Percentiles rank a stretch among this genome's conserved stretches.
These are phyloP conservation scores for Fissipunctia ypsillon DNA, from an alignment of 2,888 invertebrate genomes.

Conservation along the genomic window DNA sequence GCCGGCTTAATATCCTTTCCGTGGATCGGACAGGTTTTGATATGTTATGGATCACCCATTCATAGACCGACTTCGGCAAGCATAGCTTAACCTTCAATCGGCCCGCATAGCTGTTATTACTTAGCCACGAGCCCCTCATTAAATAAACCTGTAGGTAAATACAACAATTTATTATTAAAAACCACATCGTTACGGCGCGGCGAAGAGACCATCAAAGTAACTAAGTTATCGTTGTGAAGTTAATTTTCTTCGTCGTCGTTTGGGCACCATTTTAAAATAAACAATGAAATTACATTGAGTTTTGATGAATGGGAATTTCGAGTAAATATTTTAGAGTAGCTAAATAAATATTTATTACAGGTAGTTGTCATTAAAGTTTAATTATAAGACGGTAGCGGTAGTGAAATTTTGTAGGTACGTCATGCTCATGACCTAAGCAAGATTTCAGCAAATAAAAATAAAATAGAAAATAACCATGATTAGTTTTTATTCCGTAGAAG, in stretches of 20 bases:
- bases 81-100: background rate
- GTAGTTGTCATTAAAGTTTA: constrained; percentile 5
- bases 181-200: constrained; percentile 35
- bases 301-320: constrained; percentile 36
- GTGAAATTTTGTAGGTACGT: background rate
- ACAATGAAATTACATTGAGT: constrained; percentile 57
- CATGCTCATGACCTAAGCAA: background rate
- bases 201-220: constrained; percentile 46
- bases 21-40: background rate
- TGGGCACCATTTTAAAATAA: constrained; percentile 55
- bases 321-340: constrained; percentile 20
- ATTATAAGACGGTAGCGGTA: background rate
- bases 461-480: background rate
- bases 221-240: constrained; percentile 51
- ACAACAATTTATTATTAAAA: constrained; percentile 35
- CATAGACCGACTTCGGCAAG: background rate
- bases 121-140: background rate
- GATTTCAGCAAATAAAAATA: background rate
- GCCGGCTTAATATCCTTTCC: background rate
- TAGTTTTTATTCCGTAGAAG: background rate
- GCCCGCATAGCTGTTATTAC: background rate
- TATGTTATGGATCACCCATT: background rate
- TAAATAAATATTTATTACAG: constrained; percentile 32
- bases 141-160: constrained; percentile 21
- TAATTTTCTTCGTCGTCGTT: constrained; percentile 53